These are phyloP conservation scores for Herpailurus yagouaroundi DNA, from an alignment of 2,113 vertebrate genomes.

Conservation along the genomic window DNA sequence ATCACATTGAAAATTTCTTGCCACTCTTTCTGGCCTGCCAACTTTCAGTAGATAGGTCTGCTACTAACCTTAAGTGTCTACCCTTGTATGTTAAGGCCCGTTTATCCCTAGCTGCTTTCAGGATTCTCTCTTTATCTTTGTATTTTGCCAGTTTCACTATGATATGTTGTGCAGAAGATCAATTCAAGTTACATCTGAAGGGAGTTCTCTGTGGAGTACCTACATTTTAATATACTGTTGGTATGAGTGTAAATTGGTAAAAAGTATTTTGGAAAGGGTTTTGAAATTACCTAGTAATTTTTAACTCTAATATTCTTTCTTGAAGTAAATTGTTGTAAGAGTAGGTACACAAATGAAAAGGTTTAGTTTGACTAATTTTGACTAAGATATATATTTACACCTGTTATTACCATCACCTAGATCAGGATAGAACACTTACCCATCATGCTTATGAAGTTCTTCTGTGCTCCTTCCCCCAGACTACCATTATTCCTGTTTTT, in stretches of 20 bases:
- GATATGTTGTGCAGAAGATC: no score
- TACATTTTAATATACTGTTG: neutral
- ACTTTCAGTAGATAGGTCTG: no score
- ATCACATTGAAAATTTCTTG: no score
- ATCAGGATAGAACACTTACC: neutral
- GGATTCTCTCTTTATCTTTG: no score
- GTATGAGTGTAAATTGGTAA: neutral
- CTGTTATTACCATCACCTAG: neutral
- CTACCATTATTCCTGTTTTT: neutral
- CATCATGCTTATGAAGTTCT: neutral
- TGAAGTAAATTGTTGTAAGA: neutral
- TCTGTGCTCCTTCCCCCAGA: neutral
- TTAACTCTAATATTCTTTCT: neutral
- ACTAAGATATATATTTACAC: neutral
- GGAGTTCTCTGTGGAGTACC: no score
- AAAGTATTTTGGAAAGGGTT: constrained; percentile 24
- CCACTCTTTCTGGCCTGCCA: no score
- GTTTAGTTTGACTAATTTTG: neutral
- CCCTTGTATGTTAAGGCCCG: no score
- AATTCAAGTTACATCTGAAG: no score
- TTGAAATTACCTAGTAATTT: neutral
- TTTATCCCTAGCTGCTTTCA: no score
- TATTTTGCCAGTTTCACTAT: no score
- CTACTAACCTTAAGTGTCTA: no score
- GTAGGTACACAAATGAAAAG: neutral